Evolutionary conservation across 2,113 vertebrate genomes (phyloP), one percentile per base, ranked within the genome.

Genomic region (Meriones unguiculatus): DNA sequence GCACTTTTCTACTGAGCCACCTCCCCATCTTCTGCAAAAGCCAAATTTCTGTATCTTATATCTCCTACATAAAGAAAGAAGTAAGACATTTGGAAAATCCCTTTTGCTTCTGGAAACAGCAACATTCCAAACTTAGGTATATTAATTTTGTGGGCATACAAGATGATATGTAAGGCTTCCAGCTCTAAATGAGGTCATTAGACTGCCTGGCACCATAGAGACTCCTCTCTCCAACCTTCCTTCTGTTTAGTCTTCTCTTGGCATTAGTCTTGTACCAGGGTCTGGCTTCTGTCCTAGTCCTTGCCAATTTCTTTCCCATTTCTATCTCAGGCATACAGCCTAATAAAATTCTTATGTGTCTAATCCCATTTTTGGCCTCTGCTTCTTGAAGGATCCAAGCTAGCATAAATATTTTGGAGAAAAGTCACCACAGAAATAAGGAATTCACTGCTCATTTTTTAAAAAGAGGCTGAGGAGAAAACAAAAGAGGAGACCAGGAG

Each of bases 291-390:
- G 6, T 50, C 15, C 11, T 54, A 85, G 41, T 13, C 41, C 92
- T 87, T 75, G 75, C 9, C 41, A 87, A n/a, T 32, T 87, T 3
- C n/a, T n/a, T 82, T 90, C 8, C n/a, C 52, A 77, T 96, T 89
- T 76, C 78, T 54, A 77, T 50, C 28, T 30, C 15, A 77, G 50
- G 38, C 35, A 92, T 41, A 57, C 0, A 90, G 25, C 38, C 65
- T 96, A 94, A 89, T 82, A 95, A 30, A 93, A 81, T 59, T 46
- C 62, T 92, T 67, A 8, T 38, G 59, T 85, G 25, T 95, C 54
- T 95, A 81, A 92, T 94, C 89, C 46, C 77, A 94, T 86, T 95
- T 89, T 90, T 85, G 20, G 67, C 28, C 46, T 86, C 89, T 94
- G 76, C 28, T 92, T 90, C 88, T 88, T 64, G 10, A 54, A 88